Conservation (phyloP, 1,140 invertebrate genomes). For the Vanessa tameamea region DNA sequence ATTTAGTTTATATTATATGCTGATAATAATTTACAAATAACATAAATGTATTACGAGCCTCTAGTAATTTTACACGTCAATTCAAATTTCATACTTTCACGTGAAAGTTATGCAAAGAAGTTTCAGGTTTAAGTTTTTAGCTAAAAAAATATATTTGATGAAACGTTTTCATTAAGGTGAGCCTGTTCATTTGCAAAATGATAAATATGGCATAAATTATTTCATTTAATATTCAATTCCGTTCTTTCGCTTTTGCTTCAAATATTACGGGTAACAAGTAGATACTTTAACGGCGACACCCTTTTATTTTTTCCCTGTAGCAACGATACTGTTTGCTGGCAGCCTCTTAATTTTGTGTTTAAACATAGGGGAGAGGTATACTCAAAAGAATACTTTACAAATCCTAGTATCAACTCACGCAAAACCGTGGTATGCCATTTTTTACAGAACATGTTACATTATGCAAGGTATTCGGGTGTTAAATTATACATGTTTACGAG, state of each 20-base stretch:
- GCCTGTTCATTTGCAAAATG: conserved; percentile 79
- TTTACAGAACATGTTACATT: conserved; percentile 10
- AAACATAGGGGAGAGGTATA: conserved; percentile 73
- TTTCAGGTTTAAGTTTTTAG: background rate
- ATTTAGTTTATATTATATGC: too few relatives aligned
- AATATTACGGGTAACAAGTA: conserved; percentile 67
- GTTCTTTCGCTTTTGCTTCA: conserved; percentile 70
- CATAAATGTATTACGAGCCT: too few relatives aligned
- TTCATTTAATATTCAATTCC: conserved; percentile 81
- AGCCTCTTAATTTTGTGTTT: conserved; percentile 76
- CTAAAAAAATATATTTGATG: conserved; percentile 15
- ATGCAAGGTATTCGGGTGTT: background rate
- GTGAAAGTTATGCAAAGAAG: background rate
- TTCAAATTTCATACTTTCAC: background rate
- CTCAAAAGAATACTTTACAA: conserved; percentile 73
- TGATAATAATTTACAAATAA: too few relatives aligned
- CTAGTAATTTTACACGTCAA: too few relatives aligned
- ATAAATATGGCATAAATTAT: conserved; percentile 81
- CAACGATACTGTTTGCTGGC: conserved; percentile 74
- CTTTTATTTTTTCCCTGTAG: conserved; percentile 69
- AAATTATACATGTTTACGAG: too few relatives aligned
- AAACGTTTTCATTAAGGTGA: conserved; percentile 78
- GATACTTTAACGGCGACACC: conserved; percentile 71
- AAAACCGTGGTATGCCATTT: conserved; percentile 48
- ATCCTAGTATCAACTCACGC: conserved; percentile 58